These are phyloP conservation scores for Myripristis jacobus DNA, from an alignment of 2,797 vertebrate species.

Conservation along the genomic window DNA sequence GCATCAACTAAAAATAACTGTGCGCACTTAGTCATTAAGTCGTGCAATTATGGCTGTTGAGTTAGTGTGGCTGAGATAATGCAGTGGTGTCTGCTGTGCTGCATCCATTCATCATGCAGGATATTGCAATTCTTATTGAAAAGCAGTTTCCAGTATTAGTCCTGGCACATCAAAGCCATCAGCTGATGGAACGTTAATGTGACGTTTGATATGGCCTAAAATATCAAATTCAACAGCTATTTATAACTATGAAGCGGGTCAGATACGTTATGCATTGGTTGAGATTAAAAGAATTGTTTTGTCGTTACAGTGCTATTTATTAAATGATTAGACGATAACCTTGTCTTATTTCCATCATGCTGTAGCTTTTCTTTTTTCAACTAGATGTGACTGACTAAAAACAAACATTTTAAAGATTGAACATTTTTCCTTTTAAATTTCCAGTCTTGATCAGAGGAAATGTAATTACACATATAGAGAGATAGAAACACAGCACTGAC, in stretches of 20 bases:
- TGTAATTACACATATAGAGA: neutral
- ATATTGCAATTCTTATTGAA: neutral
- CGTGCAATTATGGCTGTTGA: neutral
- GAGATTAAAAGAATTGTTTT: neutral
- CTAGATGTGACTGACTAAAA: neutral
- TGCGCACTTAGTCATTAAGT: too few relatives aligned
- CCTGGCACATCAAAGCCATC: neutral
- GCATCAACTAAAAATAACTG: too few relatives aligned
- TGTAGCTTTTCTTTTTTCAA: neutral
- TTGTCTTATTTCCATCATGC: neutral
- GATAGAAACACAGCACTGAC: slow-evolving; percentile 10
- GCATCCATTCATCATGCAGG: neutral
- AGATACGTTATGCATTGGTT: neutral
- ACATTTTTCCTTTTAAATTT: slow-evolving; percentile 29
- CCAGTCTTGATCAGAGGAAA: neutral
- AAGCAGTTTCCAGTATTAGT: neutral
- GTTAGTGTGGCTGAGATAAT: neutral
- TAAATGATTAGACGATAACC: neutral
- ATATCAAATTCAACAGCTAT: neutral
- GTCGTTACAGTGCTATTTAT: neutral
- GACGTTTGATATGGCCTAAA: neutral
- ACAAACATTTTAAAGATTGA: neutral
- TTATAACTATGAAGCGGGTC: neutral
- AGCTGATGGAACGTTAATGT: neutral
- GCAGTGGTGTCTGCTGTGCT: neutral